Conservation (phyloP, 2,113 vertebrate genomes). For the Sialia sialis region DNA sequence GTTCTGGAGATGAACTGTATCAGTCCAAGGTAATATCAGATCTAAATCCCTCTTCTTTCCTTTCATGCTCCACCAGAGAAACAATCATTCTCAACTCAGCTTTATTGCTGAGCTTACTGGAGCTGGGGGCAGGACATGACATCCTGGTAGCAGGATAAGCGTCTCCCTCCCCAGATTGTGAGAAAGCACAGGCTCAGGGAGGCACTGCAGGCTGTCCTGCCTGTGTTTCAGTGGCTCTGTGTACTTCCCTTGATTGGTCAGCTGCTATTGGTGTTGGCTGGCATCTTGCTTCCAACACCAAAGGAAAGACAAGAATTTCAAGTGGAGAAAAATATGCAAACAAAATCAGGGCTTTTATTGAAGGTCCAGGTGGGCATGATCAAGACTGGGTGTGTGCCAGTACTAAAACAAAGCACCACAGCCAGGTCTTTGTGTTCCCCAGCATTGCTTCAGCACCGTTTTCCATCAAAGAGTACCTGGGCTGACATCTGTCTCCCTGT, state of each 20-base stretch:
- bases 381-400: background rate
- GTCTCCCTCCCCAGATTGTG: fast-evolving
- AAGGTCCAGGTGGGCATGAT: too few relatives aligned
- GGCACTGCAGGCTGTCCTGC: background rate
- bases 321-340: background rate
- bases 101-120: background rate
- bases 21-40: background rate
- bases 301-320: background rate
- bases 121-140: background rate
- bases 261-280: background rate
- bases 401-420: background rate
- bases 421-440: background rate
- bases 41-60: background rate
- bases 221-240: background rate
- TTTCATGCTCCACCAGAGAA: background rate
- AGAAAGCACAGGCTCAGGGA: background rate
- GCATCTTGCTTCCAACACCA: background rate
- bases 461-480: background rate
- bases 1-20: background rate
- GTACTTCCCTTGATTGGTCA: background rate
- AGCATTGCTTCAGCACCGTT: background rate
- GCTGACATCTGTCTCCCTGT: background rate
- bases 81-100: background rate
- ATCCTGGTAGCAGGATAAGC: background rate
- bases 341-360: background rate